These are phyloP conservation scores for Diachasmimorpha longicaudata DNA, from an alignment of 1,140 invertebrate genomes.

Conservation along the genomic window DNA sequence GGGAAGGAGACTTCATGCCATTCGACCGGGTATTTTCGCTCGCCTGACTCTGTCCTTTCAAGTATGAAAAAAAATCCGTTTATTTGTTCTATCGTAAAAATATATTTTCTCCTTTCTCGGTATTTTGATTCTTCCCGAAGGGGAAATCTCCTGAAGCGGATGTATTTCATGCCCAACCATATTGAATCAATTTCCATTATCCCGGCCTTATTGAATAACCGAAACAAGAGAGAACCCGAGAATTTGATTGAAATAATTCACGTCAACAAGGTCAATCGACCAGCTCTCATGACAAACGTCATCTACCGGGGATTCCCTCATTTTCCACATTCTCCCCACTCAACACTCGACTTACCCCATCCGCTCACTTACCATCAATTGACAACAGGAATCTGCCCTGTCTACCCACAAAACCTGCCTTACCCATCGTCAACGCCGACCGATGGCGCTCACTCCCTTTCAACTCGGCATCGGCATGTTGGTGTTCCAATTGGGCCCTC, in stretches of 20 bases:
- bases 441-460: neutral
- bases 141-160: neutral
- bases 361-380: neutral
- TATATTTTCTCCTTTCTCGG: neutral
- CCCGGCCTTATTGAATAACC: neutral
- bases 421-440: neutral
- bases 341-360: neutral
- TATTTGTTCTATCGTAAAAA: slow-evolving; percentile 13
- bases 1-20: neutral
- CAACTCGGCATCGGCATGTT: neutral
- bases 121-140: neutral
- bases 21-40: slow-evolving; percentile 18
- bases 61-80: slow-evolving; percentile 1
- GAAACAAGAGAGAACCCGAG: neutral
- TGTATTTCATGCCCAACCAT: neutral
- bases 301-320: too few relatives aligned
- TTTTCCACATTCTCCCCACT: too few relatives aligned
- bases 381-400: neutral
- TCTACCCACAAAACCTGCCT: neutral
- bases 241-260: too few relatives aligned
- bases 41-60: slow-evolving; percentile 16
- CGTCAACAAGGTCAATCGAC: too few relatives aligned
- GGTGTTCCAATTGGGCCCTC: neutral
- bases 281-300: too few relatives aligned
- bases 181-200: neutral